A percentile compares a stretch with the other conserved stretches of the same genome.
These are phyloP conservation scores for Tichodroma muraria DNA, from an alignment of 2,113 vertebrate species.

Conservation along the genomic window DNA sequence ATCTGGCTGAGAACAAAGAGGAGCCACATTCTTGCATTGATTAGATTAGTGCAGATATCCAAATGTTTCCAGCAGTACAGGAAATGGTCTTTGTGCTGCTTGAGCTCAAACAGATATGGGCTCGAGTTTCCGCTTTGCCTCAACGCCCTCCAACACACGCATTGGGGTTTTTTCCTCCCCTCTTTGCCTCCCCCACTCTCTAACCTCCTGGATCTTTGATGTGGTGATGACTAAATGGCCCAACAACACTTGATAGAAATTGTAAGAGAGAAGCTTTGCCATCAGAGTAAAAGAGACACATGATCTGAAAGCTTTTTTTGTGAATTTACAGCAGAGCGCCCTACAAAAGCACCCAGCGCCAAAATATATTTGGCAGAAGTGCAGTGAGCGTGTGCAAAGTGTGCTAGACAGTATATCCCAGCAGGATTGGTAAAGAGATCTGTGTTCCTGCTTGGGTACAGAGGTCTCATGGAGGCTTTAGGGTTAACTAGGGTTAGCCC, in stretches of 20 bases:
- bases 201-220: slow-evolving; percentile 53
- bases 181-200: background rate
- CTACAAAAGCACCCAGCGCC: background rate
- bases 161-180: background rate
- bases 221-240: background rate
- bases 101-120: background rate
- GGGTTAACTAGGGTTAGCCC: background rate
- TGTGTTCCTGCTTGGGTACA: background rate
- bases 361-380: background rate
- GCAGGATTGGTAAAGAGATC: background rate
- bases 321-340: background rate
- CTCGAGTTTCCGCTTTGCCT: slow-evolving; percentile 32
- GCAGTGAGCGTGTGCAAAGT: background rate
- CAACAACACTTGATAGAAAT: background rate
- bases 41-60: slow-evolving; percentile 62
- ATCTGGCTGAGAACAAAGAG: slow-evolving; percentile 59
- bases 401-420: background rate
- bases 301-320: background rate
- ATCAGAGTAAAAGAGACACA: background rate
- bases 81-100: slow-evolving; percentile 49
- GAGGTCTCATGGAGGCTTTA: background rate
- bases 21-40: slow-evolving; percentile 64
- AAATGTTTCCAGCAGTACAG: slow-evolving; percentile 53
- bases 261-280: background rate
- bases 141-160: background rate